phyloP scores from a whole-genome alignment of 2,113 vertebrate species.

The Pimephales promelas region DNA sequence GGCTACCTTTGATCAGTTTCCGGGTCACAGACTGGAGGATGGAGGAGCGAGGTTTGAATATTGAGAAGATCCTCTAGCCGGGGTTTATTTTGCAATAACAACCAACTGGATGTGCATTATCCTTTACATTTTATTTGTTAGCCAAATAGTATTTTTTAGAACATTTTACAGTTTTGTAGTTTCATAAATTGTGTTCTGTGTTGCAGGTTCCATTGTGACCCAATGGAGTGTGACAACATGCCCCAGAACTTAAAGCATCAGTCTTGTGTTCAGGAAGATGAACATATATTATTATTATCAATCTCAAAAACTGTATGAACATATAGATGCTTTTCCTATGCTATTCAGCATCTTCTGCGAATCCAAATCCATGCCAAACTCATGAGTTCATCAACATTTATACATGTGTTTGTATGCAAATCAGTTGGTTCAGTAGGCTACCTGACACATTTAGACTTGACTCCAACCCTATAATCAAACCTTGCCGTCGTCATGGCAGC shows the following conservation, averaged over 20 bases:
- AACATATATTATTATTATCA: no score
- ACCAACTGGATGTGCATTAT: no score
- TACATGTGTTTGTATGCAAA: not conserved
- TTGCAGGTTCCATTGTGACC: not conserved
- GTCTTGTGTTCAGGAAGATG: no score
- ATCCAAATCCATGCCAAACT: not conserved
- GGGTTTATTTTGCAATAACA: no score
- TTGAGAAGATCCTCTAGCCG: no score
- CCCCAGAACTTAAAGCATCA: not conserved
- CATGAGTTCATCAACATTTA: not conserved
- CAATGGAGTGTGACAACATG: not conserved
- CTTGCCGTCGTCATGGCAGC: conserved; percentile 52
- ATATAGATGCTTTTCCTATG: no score
- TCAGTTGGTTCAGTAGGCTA: conserved; percentile 20
- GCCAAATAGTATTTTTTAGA: not conserved
- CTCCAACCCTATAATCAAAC: conserved; percentile 45
- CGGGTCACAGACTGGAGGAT: no score
- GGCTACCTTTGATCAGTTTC: no score
- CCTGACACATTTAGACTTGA: conserved; percentile 12
- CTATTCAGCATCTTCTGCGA: no score
- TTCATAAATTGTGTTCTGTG: not conserved
- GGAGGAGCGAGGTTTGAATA: no score
- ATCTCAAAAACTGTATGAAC: no score
- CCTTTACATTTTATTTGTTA: not conserved
- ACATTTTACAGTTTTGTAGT: not conserved